A percentile compares a stretch with the other conserved stretches of the same genome.
These are phyloP conservation scores for Muscicapa adusta DNA, from an alignment of 2,113 vertebrate genomes.

Conservation along the genomic window DNA sequence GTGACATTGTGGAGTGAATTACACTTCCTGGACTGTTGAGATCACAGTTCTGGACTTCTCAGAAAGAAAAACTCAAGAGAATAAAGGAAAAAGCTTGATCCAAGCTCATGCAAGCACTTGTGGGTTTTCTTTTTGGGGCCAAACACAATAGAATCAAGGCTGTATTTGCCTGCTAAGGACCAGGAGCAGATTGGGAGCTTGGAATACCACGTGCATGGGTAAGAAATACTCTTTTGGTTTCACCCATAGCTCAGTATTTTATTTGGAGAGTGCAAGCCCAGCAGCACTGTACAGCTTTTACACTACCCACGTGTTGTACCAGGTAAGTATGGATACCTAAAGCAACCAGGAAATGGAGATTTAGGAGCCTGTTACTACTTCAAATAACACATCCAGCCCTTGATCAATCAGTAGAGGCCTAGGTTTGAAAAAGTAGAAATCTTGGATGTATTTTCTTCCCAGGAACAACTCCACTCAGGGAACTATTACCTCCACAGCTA, in stretches of 20 bases:
- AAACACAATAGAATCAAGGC: neutral
- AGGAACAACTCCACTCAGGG: neutral
- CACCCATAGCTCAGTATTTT: neutral
- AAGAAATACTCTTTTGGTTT: neutral
- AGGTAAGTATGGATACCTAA: neutral
- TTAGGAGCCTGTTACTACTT: neutral
- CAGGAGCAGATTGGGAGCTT: neutral
- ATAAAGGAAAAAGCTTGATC: neutral
- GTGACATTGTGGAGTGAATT: neutral
- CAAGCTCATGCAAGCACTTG: neutral
- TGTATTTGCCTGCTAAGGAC: neutral
- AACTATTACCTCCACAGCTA: neutral
- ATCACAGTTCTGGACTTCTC: neutral
- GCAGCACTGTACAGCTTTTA: neutral
- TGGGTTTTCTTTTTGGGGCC: neutral
- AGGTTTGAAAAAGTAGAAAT: neutral
- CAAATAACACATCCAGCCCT: neutral
- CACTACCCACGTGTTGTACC: neutral
- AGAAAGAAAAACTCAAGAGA: neutral
- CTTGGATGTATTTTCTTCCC: neutral
- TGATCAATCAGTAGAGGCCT: neutral
- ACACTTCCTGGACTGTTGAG: neutral
- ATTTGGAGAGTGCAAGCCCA: neutral
- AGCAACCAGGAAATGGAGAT: neutral
- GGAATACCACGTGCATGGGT: fast-evolving